Evolutionary conservation across 2,888 invertebrate genomes (phyloP), one percentile per base, ranked within the genome.

Genomic region (Ophraella communa): DNA sequence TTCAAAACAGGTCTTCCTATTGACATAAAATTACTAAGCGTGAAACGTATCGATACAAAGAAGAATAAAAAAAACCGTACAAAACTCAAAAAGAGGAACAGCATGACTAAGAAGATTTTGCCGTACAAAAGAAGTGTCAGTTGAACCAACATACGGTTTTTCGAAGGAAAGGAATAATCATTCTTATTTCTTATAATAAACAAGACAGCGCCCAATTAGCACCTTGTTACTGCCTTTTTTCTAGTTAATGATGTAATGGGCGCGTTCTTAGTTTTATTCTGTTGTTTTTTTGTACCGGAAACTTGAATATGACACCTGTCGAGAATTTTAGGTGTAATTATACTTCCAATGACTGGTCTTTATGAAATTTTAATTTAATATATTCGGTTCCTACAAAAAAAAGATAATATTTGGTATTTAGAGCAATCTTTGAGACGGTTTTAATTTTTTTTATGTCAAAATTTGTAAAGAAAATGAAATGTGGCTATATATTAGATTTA

Each of bases 121-220:
- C 52, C 30, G 24, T 55, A 69, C 69, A 69, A 69, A 65, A 57
- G 75, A 70, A 55, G 72, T 75, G 77, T 75, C 76, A 76, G 77
- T 73, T 64, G 61, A 62, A 65, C 68, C 65, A 69, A 68, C 74
- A 66, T 75, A 75, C 72, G 75, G 78, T 65, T 71, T n/a, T n/a
- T 65, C 73, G 68, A 73, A 61, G 70, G 8, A 21, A 70, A 61
- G 71, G 72, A 59, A 78, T 73, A 74, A 67, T 77, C 70, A 73
- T 69, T 75, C 76, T 76, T 78, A 53, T 61, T 69, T 75, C 77
- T 77, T 78, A 53, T 52, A 52, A 77, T 69, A 71, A 71, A 71
- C 76, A 68, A 72, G 74, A 77, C 77, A 73, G 70, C 74, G 76
- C 76, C 79, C 80, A 80, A 80, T 80, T 80, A 79, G 76, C 75